These are phyloP conservation scores for Hiodon tergisus DNA, from an alignment of 2,113 vertebrate genomes.

Conservation along the genomic window DNA sequence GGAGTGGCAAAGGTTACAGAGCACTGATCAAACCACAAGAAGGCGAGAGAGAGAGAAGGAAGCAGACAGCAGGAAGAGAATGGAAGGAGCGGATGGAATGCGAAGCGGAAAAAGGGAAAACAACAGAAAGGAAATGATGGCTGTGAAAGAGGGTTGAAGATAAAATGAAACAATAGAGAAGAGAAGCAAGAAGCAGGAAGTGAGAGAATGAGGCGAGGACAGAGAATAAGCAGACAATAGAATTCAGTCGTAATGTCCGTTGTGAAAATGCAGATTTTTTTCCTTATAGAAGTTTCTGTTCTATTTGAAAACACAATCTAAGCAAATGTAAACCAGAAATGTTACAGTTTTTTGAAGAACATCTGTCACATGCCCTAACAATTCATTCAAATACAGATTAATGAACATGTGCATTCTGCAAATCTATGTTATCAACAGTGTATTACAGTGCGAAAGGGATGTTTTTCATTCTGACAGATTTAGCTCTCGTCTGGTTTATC, in stretches of 20 bases:
- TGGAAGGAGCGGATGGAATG: not conserved
- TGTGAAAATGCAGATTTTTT: too few relatives aligned
- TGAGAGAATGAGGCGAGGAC: not conserved
- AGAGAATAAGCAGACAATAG: not conserved
- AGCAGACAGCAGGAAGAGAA: not conserved
- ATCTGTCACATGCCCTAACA: too few relatives aligned
- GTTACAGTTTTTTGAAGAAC: too few relatives aligned
- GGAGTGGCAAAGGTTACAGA: too few relatives aligned
- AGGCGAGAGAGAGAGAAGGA: not conserved
- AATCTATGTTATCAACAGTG: not conserved
- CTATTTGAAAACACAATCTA: too few relatives aligned
- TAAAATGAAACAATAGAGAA: not conserved
- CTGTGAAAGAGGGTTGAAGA: not conserved
- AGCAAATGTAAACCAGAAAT: too few relatives aligned
- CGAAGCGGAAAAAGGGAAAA: not conserved
- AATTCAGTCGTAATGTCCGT: too few relatives aligned
- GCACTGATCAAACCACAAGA: too few relatives aligned
- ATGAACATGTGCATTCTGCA: not conserved
- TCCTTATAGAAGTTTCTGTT: too few relatives aligned
- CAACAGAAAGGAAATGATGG: not conserved
- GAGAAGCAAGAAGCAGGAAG: not conserved
- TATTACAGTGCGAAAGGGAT: not conserved
- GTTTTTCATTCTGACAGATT: slow-evolving; percentile 1
- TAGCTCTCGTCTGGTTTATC: not conserved
- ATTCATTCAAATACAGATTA: too few relatives aligned